These are phyloP conservation scores for Oopsacas minuta DNA, from an alignment of 37 sponge, comb jelly and placozoan genomes.

Conservation along the genomic window DNA sequence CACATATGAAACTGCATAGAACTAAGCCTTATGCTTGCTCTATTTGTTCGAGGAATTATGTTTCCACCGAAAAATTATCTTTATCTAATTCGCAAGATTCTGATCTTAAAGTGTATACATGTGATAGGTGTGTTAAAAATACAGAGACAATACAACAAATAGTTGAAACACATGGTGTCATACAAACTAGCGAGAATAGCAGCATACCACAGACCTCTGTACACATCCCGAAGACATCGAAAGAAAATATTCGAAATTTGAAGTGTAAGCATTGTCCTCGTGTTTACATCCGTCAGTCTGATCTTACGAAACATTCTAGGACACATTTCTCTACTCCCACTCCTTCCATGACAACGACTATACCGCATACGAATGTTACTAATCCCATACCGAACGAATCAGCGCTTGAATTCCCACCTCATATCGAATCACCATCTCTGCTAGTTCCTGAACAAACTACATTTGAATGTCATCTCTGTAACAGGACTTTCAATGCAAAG, in stretches of 20 bases:
- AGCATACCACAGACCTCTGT: not conserved
- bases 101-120: not conserved
- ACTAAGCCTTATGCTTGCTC: not conserved
- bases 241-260: not conserved
- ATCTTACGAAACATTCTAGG: not conserved
- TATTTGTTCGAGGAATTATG: not conserved
- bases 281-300: not conserved
- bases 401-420: not conserved
- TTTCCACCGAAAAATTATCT: not conserved
- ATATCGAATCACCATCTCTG: not conserved
- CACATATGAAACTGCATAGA: constrained; percentile 6
- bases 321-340: not conserved
- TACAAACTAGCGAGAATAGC: no score
- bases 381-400: not conserved
- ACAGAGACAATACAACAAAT: not conserved
- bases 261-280: not conserved
- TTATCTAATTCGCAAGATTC: not conserved
- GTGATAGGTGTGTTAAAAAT: not conserved
- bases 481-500: not conserved
- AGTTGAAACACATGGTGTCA: no score
- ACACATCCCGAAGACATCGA: not conserved
- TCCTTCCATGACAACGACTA: not conserved
- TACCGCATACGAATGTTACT: not conserved
- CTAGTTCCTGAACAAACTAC: not conserved
- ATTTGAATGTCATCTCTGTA: not conserved